Conservation (phyloP, 2,888 invertebrate genomes). For the Plebejus argus region DNA sequence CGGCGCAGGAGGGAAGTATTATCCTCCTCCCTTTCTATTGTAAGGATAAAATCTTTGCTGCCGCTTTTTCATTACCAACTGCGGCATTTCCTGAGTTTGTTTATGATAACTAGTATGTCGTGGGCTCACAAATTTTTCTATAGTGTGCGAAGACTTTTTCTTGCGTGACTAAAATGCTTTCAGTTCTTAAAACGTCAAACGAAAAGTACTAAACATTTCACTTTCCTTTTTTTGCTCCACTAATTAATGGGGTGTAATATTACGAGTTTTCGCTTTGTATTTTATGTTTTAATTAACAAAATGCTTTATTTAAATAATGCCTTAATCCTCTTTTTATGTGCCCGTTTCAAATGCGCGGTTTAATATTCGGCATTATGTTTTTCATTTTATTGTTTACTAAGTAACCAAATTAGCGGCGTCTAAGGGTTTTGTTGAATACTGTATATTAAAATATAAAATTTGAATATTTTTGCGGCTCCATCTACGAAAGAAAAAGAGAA, state of each 20-base stretch:
- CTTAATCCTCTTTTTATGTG: not conserved
- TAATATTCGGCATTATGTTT: not conserved
- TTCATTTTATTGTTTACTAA: not conserved
- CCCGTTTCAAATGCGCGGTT: not conserved
- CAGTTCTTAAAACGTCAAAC: constrained; percentile 19
- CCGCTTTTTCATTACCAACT: not conserved
- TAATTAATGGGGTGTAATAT: constrained; percentile 22
- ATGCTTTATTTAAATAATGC: not conserved
- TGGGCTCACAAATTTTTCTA: not conserved
- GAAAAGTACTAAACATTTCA: constrained; percentile 28
- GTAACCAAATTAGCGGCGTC: not conserved
- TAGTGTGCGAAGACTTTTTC: constrained; percentile 1
- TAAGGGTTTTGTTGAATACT: not conserved
- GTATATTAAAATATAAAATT: too few relatives aligned
- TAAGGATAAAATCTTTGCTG: too few relatives aligned
- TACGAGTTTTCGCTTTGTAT: constrained; percentile 9
- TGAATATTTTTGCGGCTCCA: too few relatives aligned
- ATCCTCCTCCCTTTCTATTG: too few relatives aligned
- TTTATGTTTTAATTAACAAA: constrained; percentile 7
- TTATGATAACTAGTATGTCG: not conserved
- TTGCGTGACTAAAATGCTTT: constrained; percentile 24
- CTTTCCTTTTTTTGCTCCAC: constrained; percentile 3
- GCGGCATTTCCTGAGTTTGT: not conserved
- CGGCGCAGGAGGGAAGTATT: too few relatives aligned
- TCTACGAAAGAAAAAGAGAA: too few relatives aligned